Conservation (phyloP, 2,797 vertebrate genomes). For the Pseudotriccus pelzelni region DNA sequence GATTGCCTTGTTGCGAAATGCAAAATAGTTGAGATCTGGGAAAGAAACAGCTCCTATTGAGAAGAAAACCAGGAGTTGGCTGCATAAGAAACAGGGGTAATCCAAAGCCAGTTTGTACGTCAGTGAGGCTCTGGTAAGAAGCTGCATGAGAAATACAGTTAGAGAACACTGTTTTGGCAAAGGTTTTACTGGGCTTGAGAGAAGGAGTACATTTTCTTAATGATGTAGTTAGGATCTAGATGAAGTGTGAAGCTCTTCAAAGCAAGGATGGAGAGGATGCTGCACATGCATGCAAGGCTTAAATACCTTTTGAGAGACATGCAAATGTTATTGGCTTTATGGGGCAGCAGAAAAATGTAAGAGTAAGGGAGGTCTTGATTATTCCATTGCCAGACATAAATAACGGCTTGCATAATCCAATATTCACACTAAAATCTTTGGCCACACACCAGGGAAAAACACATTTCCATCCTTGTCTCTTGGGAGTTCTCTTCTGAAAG, state of each 20-base stretch:
- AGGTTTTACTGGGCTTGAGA: not conserved
- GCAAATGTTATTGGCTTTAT: not conserved
- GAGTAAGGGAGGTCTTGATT: not conserved
- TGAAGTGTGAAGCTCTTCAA: not conserved
- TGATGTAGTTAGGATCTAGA: not conserved
- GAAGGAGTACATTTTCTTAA: not conserved
- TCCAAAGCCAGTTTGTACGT: not conserved
- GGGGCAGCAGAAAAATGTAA: not conserved
- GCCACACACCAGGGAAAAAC: not conserved
- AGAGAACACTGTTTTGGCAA: not conserved
- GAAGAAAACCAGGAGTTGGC: not conserved
- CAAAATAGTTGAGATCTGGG: not conserved
- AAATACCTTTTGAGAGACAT: not conserved
- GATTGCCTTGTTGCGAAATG: not conserved
- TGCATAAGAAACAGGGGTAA: not conserved
- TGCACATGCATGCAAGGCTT: not conserved
- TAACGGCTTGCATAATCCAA: not conserved
- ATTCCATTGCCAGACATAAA: not conserved
- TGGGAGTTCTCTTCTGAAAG: not conserved
- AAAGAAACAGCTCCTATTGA: not conserved
- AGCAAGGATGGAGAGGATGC: not conserved
- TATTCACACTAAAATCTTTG: not conserved
- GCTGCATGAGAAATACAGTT: not conserved
- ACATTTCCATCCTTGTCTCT: not conserved
- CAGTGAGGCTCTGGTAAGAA: not conserved